phyloP scores from a whole-genome alignment of 2,797 vertebrate species.

The Urocyon cinereoargenteus region DNA sequence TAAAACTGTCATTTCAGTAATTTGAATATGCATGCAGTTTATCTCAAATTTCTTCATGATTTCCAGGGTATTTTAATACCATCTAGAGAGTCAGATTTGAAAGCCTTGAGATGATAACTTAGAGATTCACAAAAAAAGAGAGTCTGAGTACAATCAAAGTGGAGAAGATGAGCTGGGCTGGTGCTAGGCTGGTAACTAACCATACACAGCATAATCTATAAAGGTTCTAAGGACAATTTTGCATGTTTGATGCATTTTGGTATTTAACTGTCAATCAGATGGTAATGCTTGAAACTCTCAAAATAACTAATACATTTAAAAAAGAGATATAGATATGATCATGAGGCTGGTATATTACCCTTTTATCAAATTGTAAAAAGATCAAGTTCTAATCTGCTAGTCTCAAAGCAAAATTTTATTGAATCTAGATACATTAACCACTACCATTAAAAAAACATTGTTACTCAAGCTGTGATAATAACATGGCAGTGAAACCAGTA shows the following conservation, averaged over 20 bases:
- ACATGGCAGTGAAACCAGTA: constrained; percentile 56
- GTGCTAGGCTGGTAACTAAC: not conserved
- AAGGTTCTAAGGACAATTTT: constrained; percentile 79
- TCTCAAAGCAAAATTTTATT: constrained; percentile 66
- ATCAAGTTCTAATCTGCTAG: constrained; percentile 67
- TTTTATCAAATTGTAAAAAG: constrained; percentile 73
- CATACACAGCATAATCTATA: constrained; percentile 25
- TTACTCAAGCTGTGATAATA: constrained; percentile 68
- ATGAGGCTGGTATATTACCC: constrained; percentile 58
- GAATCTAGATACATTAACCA: constrained; percentile 78
- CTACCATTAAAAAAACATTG: constrained; percentile 67
- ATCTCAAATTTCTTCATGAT: constrained; percentile 49
- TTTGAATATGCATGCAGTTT: constrained; percentile 70
- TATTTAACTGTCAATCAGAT: constrained; percentile 78
- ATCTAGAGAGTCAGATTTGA: constrained; percentile 55
- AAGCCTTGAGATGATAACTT: not conserved
- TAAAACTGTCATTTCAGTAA: constrained; percentile 67
- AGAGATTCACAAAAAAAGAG: not conserved
- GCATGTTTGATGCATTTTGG: constrained; percentile 72
- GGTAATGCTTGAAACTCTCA: constrained; percentile 73
- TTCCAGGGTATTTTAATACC: constrained; percentile 62
- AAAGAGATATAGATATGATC: not conserved
- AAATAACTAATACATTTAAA: constrained; percentile 72
- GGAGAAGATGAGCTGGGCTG: not conserved
- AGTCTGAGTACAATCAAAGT: not conserved